Conservation (phyloP, 2,797 vertebrate genomes). For the Argentina silus region DNA sequence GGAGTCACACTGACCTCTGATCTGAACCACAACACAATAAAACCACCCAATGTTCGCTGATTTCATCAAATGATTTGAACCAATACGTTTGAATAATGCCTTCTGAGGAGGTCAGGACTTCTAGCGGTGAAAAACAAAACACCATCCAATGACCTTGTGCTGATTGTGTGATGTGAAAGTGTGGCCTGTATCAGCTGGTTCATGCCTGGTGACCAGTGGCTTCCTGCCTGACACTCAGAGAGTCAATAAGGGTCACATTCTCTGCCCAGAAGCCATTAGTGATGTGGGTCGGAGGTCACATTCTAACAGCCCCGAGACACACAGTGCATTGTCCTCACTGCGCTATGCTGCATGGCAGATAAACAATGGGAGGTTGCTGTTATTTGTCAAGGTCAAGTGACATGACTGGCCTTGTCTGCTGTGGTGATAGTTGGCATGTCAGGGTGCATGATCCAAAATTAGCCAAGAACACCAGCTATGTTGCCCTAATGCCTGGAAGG, state of each 20-base stretch:
- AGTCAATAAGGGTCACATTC: conserved; percentile 35
- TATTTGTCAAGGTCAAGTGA: conserved; percentile 42
- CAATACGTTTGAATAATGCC: background rate
- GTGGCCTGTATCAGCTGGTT: background rate
- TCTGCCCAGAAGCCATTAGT: conserved; percentile 40
- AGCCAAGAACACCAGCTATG: conserved; percentile 38
- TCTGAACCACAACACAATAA: no score
- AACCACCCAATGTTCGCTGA: no score
- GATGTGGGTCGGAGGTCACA: conserved; percentile 48
- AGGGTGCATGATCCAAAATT: conserved; percentile 63
- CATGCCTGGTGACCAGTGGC: background rate
- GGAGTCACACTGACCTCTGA: conserved; percentile 1
- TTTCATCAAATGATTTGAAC: no score
- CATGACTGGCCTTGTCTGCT: conserved; percentile 27
- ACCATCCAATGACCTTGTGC: background rate
- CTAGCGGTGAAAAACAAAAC: background rate
- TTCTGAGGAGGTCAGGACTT: background rate
- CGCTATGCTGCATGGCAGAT: conserved; percentile 28
- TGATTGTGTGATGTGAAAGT: background rate
- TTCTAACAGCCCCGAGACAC: conserved; percentile 33
- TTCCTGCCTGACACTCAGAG: conserved; percentile 25
- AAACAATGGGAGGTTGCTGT: conserved; percentile 45
- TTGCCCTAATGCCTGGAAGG: conserved; percentile 49
- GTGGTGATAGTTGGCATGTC: conserved; percentile 50
- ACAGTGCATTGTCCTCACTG: conserved; percentile 3